These are phyloP conservation scores for Epistrophe eligans DNA, from an alignment of 2,888 invertebrate genomes.

Conservation along the genomic window DNA sequence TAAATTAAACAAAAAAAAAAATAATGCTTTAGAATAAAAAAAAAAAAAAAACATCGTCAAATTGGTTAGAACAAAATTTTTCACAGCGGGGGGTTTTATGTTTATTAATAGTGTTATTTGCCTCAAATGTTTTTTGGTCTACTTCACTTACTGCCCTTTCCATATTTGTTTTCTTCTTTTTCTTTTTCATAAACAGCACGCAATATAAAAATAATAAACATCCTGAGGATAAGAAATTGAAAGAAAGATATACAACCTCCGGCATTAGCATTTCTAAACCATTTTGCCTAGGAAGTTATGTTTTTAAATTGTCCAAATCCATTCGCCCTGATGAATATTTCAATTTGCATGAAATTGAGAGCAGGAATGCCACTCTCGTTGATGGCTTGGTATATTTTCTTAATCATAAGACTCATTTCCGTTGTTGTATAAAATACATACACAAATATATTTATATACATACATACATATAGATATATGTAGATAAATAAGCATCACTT, in stretches of 20 bases:
- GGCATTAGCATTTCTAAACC: conserved; percentile 61
- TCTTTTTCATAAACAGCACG: conserved; percentile 37
- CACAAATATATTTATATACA: no score
- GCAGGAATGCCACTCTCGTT: conserved; percentile 40
- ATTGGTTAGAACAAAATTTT: conserved; percentile 28
- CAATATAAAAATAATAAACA: conserved; percentile 39
- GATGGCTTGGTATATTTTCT: conserved; percentile 42
- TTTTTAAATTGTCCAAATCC: conserved; percentile 60
- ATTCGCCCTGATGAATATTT: conserved; percentile 66
- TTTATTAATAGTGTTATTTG: conserved; percentile 55
- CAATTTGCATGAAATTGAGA: conserved; percentile 70
- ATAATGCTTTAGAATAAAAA: background rate
- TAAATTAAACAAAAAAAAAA: conserved; percentile 4
- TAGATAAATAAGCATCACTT: conserved; percentile 43
- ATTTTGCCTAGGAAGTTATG: conserved; percentile 39
- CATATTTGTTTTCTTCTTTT: background rate
- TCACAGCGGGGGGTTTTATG: conserved; percentile 45
- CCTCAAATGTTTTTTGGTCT: conserved; percentile 28
- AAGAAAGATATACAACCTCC: conserved; percentile 46
- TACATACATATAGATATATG: background rate
- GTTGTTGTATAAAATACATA: background rate
- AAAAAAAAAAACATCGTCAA: conserved; percentile 16
- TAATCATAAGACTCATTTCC: conserved; percentile 11
- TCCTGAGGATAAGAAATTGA: conserved; percentile 50
- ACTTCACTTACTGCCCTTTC: conserved; percentile 9